Evolutionary conservation across 2,888 invertebrate species (phyloP), one percentile per base, ranked within the genome.

Genomic region (Crocallis elinguaria): DNA sequence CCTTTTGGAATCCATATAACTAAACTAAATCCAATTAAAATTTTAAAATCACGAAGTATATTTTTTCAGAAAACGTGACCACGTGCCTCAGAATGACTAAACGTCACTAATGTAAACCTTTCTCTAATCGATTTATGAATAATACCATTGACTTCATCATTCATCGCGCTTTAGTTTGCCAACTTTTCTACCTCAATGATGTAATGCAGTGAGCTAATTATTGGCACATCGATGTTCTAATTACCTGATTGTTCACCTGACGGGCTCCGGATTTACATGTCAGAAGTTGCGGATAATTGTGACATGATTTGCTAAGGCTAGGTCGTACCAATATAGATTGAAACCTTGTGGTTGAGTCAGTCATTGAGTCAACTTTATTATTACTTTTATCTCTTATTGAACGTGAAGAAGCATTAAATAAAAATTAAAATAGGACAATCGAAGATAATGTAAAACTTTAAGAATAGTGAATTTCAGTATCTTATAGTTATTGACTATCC

Each of bases 151-250:
- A 17, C n/a, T n/a, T 35, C 21, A 45, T 45, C 49, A 38, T 37
- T 43, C 45, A 52, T 19, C 42, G 35, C 16, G 27, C 27, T 50
- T 61, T 41, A 37, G 39, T 56, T 60, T 43, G 49, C 50, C 50
- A 50, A 50, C 17, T 30, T 41, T 13, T 23, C 11, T 49, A 16
- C 4, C 19, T 39, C 44, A 39, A 39, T 51, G 35, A 51, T 39
- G 14, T 39, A 44, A 45, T 33, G 23, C 1, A 14, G 11, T 17
- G 11, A 27, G 16, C 32, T 44, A 44, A 38, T 43, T 38, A 45
- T 51, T 51, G 51, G 51, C 51, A 35, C 51, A 44, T 50, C 25
- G 14, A 16, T 29, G 16, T n/a, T 33, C 9, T 14, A 35, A 32
- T 41, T 49, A 41, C 35, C 35, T 35, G 32, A 16, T 13, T 19